phyloP scores from a whole-genome alignment of 2,888 invertebrate species.

The Ypsolopha sequella region DNA sequence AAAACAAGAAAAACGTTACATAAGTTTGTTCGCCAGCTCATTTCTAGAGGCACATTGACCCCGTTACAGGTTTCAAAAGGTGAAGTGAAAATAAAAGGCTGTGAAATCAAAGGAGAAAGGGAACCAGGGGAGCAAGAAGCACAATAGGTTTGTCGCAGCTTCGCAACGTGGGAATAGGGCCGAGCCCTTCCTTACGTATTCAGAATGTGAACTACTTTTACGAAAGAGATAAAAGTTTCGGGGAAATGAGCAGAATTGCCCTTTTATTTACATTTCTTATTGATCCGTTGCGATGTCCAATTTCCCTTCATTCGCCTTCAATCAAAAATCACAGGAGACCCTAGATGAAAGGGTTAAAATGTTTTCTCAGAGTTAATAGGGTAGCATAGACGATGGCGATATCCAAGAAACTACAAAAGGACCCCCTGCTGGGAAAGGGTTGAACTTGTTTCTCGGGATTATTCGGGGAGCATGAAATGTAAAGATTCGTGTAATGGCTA shows the following conservation, averaged over 20 bases:
- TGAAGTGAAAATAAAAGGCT: slow-evolving; percentile 31
- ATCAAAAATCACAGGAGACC: neutral
- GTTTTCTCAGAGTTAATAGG: slow-evolving; percentile 2
- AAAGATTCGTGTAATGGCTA: neutral
- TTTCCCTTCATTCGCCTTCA: no score
- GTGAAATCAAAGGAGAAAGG: slow-evolving; percentile 35
- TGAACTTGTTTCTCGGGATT: slow-evolving; percentile 13
- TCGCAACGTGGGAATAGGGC: neutral
- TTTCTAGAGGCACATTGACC: slow-evolving; percentile 40
- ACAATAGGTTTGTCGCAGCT: slow-evolving; percentile 21
- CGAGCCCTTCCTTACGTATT: neutral
- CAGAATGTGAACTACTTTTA: neutral
- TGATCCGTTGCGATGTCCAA: no score
- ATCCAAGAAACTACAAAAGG: neutral
- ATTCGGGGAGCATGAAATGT: slow-evolving; percentile 13
- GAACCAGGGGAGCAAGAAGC: slow-evolving; percentile 35
- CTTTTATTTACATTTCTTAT: no score
- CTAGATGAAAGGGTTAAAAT: neutral
- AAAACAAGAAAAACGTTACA: neutral
- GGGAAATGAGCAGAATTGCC: neutral
- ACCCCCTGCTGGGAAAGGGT: neutral
- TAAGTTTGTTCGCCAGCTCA: slow-evolving; percentile 16
- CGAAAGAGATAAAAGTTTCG: neutral
- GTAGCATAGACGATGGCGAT: neutral
- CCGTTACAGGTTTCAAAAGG: slow-evolving; percentile 27